Percentiles rank a stretch among this genome's conserved stretches.
Conservation (phyloP, 2,888 invertebrate species). For the Pyrochroa serraticornis region DNA sequence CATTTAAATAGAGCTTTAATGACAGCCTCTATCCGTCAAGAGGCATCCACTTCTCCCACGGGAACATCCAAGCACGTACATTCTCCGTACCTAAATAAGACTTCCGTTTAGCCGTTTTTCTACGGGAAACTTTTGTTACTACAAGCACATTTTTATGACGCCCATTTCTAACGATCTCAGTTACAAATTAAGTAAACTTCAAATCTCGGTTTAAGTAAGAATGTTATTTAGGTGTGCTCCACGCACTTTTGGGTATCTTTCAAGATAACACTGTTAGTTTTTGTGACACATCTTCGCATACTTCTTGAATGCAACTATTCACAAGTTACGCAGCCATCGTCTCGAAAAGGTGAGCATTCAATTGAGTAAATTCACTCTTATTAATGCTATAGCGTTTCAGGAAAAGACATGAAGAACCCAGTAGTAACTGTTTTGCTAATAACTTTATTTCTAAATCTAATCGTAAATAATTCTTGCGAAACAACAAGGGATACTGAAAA, state of each 20-base stretch:
- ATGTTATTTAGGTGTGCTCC: not conserved
- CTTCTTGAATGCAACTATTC: too few relatives aligned
- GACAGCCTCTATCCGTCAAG: slow-evolving; percentile 53
- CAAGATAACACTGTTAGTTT: not conserved
- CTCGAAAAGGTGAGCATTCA: too few relatives aligned
- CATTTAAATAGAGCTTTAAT: slow-evolving; percentile 55
- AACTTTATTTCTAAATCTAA: not conserved
- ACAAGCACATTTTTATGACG: not conserved
- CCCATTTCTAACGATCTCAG: not conserved
- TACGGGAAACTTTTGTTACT: slow-evolving; percentile 18
- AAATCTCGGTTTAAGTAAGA: not conserved
- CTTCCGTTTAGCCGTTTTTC: slow-evolving; percentile 28
- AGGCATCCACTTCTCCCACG: slow-evolving; percentile 45
- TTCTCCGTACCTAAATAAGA: slow-evolving; percentile 31
- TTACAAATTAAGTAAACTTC: not conserved
- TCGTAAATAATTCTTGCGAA: not conserved
- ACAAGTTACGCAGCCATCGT: too few relatives aligned
- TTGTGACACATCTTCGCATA: too few relatives aligned
- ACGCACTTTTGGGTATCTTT: not conserved
- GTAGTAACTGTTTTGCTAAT: too few relatives aligned
- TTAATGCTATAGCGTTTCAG: too few relatives aligned
- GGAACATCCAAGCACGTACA: slow-evolving; percentile 43
- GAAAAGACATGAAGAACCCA: too few relatives aligned
- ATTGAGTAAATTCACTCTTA: too few relatives aligned
- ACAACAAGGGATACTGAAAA: not conserved